Evolutionary conservation across 2,888 invertebrate species (phyloP).

Genomic region (Eristalis pertinax): DNA sequence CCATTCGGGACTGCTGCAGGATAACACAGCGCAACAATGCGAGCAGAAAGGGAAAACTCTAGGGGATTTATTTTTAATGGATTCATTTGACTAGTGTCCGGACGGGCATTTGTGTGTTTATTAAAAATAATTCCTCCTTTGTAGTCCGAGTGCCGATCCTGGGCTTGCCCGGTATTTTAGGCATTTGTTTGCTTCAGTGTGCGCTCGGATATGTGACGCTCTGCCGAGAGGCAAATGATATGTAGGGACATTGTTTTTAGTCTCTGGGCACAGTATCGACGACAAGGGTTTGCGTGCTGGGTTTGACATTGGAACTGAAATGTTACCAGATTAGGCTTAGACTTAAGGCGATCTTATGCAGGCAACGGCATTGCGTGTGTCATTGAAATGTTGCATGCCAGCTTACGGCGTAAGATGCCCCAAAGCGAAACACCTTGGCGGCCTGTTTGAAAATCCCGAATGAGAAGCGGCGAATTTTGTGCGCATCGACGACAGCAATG

Average conservation of each 20-base stretch:
- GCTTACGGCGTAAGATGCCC: not conserved
- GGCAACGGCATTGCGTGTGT: not conserved
- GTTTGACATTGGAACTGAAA: not conserved
- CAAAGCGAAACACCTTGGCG: not conserved
- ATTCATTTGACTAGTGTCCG: conserved; percentile 62
- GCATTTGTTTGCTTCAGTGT: not conserved
- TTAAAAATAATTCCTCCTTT: conserved; percentile 67
- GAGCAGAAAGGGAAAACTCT: conserved; percentile 7
- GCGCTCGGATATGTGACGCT: not conserved
- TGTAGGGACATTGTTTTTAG: conserved; percentile 4
- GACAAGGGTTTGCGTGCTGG: not conserved
- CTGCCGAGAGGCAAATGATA: conserved; percentile 8
- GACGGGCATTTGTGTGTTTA: conserved; percentile 65
- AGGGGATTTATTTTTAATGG: conserved; percentile 60
- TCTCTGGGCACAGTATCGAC: not conserved
- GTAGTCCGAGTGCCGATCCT: conserved; percentile 31
- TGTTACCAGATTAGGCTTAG: not conserved
- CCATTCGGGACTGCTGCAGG: not conserved
- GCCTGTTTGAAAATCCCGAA: not conserved
- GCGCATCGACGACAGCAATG: too few species aligned
- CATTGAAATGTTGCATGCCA: not conserved
- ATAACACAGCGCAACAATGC: not conserved
- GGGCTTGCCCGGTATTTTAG: conserved; percentile 1
- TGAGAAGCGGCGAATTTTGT: too few species aligned
- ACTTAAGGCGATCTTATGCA: not conserved